A percentile compares a stretch with the other conserved stretches of the same genome.
phyloP scores from a whole-genome alignment of 2,113 vertebrate species.

The Sterrhoptilus dennistouni region DNA sequence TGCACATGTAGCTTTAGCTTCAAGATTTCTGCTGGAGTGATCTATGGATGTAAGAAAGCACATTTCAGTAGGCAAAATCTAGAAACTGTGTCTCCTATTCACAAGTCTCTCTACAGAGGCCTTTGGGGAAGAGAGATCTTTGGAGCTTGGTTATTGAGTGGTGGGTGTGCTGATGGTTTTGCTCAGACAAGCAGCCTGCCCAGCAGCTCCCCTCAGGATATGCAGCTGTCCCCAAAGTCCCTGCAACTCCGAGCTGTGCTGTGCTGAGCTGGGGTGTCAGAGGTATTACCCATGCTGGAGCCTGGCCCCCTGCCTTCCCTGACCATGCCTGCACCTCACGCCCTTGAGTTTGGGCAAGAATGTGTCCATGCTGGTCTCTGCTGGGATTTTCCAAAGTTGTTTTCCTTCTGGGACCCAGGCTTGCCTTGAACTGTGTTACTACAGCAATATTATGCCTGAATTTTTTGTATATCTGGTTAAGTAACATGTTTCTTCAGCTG shows the following conservation, averaged over 20 bases:
- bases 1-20: background rate
- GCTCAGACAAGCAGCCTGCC: background rate
- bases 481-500: background rate
- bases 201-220: rapidly evolving
- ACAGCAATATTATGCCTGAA: background rate
- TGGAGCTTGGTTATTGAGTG: background rate
- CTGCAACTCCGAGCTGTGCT: background rate
- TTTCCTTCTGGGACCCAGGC: background rate
- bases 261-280: background rate
- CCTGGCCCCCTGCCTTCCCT: background rate
- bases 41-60: background rate
- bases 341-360: background rate
- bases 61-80: background rate
- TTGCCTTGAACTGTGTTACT: background rate
- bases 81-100: background rate
- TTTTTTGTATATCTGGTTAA: background rate
- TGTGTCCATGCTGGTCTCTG: background rate
- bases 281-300: rapidly evolving
- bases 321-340: rapidly evolving
- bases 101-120: background rate
- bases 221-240: background rate
- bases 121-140: background rate
- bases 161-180: background rate
- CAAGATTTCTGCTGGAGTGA: background rate
- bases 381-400: background rate